These are phyloP conservation scores for Muscicapa adusta DNA, from an alignment of 2,113 vertebrate genomes.

Conservation along the genomic window DNA sequence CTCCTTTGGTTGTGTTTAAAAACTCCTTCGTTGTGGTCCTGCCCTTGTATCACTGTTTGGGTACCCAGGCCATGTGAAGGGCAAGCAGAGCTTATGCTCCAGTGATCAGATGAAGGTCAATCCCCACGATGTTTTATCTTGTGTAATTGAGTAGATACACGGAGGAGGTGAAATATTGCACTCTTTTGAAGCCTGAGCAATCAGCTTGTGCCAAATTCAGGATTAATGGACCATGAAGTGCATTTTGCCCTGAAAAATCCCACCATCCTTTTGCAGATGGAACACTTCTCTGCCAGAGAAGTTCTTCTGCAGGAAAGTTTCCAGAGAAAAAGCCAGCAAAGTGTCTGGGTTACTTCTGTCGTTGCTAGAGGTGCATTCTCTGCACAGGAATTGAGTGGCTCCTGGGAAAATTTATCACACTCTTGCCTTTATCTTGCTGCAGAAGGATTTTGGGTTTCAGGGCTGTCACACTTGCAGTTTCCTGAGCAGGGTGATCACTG, in stretches of 20 bases:
- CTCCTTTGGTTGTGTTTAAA: background rate
- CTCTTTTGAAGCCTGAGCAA: background rate
- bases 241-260: constrained; percentile 37
- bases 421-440: background rate
- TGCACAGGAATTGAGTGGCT: background rate
- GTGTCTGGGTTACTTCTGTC: background rate
- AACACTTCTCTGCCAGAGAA: background rate
- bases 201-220: background rate
- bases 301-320: background rate
- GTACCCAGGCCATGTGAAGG: background rate
- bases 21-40: background rate
- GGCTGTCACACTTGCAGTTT: background rate
- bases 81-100: background rate
- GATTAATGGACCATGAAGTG: constrained; percentile 34
- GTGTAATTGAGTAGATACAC: background rate
- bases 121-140: background rate
- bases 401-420: background rate
- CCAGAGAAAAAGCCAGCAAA: background rate
- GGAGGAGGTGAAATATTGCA: constrained; percentile 22
- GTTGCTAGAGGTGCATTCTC: background rate
- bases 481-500: background rate
- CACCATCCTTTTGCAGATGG: background rate
- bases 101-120: constrained; percentile 28
- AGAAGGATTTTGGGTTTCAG: background rate
- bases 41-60: background rate